A percentile compares a stretch with the other conserved stretches of the same genome.
phyloP scores from a whole-genome alignment of 2,797 vertebrate species.

The Serranus cabrilla region DNA sequence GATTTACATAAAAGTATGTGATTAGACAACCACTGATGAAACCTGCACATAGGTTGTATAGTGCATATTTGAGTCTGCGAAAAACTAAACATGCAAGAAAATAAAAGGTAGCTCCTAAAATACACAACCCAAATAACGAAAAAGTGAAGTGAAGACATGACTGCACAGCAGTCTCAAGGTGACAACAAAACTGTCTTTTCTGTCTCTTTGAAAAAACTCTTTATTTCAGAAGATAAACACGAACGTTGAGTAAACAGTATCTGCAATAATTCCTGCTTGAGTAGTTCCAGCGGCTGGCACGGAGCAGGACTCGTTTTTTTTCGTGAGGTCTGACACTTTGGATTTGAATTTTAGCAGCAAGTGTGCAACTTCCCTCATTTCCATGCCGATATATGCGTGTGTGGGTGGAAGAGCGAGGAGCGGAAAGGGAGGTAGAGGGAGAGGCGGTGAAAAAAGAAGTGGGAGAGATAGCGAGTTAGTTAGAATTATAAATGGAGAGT shows the following conservation, averaged over 20 bases:
- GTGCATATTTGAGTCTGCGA: not conserved
- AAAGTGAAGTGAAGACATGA: not conserved
- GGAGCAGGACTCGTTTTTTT: slow-evolving; percentile 24
- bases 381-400: slow-evolving; percentile 73
- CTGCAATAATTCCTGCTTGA: slow-evolving; percentile 41
- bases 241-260: slow-evolving; percentile 16
- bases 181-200: not conserved
- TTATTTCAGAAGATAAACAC: slow-evolving; percentile 35
- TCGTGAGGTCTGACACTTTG: slow-evolving; percentile 61
- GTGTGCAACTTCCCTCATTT: slow-evolving; percentile 71
- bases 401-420: slow-evolving; percentile 76
- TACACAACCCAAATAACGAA: not conserved
- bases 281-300: slow-evolving; percentile 47
- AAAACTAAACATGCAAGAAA: not conserved
- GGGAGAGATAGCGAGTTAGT: slow-evolving; percentile 59
- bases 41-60: too few species aligned
- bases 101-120: not conserved
- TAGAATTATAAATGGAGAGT: slow-evolving; percentile 59
- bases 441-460: slow-evolving; percentile 52
- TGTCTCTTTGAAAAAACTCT: slow-evolving; percentile 14
- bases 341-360: slow-evolving; percentile 73
- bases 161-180: not conserved
- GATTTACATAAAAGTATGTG: slow-evolving; percentile 35
- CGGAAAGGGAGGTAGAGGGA: slow-evolving; percentile 53
- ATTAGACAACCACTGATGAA: slow-evolving; percentile 7